Conservation (phyloP, 2,888 invertebrate species). For the Drosophila neotestacea region DNA sequence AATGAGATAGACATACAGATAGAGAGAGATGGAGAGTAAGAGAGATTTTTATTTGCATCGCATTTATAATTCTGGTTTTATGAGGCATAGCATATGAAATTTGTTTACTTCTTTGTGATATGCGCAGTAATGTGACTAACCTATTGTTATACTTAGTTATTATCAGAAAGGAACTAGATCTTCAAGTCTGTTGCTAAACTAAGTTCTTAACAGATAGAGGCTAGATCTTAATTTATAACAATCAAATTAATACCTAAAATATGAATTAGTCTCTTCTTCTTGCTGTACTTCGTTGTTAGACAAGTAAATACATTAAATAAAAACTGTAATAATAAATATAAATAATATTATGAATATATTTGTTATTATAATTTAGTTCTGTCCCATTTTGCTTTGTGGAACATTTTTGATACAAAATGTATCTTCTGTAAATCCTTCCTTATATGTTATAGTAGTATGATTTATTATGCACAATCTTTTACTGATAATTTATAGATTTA, state of each 20-base stretch:
- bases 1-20: background rate
- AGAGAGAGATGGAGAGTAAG: background rate
- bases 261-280: too few species aligned
- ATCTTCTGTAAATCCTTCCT: background rate
- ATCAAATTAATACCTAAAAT: too few species aligned
- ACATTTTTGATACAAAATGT: background rate
- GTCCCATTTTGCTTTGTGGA: background rate
- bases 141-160: background rate
- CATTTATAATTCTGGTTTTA: conserved; percentile 25
- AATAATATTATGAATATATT: too few species aligned
- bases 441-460: background rate
- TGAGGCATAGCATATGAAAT: conserved; percentile 26
- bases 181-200: background rate
- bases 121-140: conserved; percentile 12
- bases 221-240: too few species aligned
- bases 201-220: too few species aligned
- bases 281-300: too few species aligned
- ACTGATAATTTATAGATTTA: too few species aligned
- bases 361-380: too few species aligned
- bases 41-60: conserved; percentile 18
- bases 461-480: background rate
- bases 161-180: conserved; percentile 13
- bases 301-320: too few species aligned
- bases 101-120: conserved; percentile 11
- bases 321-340: too few species aligned